These are phyloP conservation scores for Bufo gargarizans DNA, from an alignment of 2,113 vertebrate species.

Conservation along the genomic window DNA sequence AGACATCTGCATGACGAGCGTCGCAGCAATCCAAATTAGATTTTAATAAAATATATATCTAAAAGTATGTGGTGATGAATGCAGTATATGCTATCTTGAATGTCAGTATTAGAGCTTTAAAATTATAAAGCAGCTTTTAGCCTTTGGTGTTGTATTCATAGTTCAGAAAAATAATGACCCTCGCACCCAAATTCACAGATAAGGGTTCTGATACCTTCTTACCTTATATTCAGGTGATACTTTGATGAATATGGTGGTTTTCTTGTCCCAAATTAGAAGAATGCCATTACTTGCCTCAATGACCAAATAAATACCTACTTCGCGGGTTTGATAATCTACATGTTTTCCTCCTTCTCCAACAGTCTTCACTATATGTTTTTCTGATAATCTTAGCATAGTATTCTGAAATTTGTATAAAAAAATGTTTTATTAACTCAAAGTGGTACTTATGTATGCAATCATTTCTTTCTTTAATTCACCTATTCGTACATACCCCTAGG, in stretches of 20 bases:
- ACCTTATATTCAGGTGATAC: conserved; percentile 63
- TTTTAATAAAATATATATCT: too few relatives aligned
- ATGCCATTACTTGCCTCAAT: conserved; percentile 83
- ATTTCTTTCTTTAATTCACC: too few relatives aligned
- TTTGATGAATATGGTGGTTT: conserved; percentile 85
- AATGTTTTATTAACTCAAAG: neutral
- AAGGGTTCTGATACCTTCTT: neutral
- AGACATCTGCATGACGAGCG: too few relatives aligned
- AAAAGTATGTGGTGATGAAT: too few relatives aligned
- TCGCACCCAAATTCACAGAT: neutral
- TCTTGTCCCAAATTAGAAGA: conserved; percentile 89
- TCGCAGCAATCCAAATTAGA: too few relatives aligned
- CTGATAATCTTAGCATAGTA: conserved; percentile 80
- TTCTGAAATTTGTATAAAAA: conserved; percentile 68
- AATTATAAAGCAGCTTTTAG: neutral
- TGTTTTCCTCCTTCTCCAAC: conserved; percentile 62
- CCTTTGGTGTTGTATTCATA: neutral
- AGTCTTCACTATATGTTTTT: conserved; percentile 66
- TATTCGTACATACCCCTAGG: conserved; percentile 80
- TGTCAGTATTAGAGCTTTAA: neutral
- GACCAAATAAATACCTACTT: conserved; percentile 83
- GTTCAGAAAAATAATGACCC: neutral
- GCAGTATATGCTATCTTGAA: neutral
- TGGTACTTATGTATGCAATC: neutral
- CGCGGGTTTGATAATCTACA: conserved; percentile 73